Evolutionary conservation across 2,888 invertebrate genomes (phyloP).

Genomic region (Conops quadrifasciatus): DNA sequence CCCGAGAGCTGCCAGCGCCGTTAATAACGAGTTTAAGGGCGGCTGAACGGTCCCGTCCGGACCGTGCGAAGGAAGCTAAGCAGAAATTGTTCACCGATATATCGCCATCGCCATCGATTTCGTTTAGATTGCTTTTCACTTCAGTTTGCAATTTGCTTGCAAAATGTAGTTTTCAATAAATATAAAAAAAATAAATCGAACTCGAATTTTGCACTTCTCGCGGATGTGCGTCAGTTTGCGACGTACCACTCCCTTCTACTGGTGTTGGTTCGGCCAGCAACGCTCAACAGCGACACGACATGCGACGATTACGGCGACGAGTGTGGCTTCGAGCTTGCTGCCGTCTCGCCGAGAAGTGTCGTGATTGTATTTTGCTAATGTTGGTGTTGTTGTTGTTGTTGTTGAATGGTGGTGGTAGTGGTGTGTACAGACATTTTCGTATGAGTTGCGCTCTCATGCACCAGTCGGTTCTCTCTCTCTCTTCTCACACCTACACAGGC

Average conservation of each 20-base stretch:
- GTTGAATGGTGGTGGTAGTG: too few species aligned
- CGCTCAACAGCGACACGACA: constrained; percentile 39
- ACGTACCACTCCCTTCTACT: constrained; percentile 67
- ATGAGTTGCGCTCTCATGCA: neutral
- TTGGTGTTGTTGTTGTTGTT: neutral
- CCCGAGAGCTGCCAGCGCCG: too few species aligned
- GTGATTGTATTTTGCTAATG: constrained; percentile 39
- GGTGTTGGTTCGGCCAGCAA: constrained; percentile 46
- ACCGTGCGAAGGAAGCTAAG: too few species aligned
- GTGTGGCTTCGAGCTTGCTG: constrained; percentile 33
- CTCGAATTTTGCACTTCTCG: constrained; percentile 52
- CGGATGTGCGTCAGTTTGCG: constrained; percentile 66
- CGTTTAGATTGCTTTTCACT: constrained; percentile 15
- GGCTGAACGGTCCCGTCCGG: too few species aligned
- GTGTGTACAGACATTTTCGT: constrained; percentile 8
- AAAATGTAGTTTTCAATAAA: constrained; percentile 26
- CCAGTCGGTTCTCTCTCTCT: neutral
- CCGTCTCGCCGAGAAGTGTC: constrained; percentile 36
- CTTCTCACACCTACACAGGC: neutral
- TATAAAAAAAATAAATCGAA: constrained; percentile 39
- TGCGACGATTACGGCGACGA: constrained; percentile 44
- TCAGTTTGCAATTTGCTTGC: constrained; percentile 1
- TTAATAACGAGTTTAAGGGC: too few species aligned
- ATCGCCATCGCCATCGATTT: constrained; percentile 13
- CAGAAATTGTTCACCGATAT: constrained; percentile 10